These are phyloP conservation scores for Phenacoccus solenopsis DNA, from an alignment of 1,140 invertebrate species.

Conservation along the genomic window DNA sequence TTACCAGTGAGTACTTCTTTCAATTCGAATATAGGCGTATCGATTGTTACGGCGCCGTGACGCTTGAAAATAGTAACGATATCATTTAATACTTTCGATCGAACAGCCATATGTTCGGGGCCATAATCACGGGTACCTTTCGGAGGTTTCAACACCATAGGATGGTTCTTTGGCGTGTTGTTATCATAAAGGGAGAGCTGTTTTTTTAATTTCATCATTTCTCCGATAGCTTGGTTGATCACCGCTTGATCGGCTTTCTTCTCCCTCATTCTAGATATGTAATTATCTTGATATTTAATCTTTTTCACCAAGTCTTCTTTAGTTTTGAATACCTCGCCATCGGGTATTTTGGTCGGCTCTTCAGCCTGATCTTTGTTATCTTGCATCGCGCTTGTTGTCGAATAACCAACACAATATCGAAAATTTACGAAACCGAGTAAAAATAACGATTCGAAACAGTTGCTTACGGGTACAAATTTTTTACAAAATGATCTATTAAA, in stretches of 20 bases:
- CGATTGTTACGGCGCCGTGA: slow-evolving; percentile 97
- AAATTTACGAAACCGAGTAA: too few relatives aligned
- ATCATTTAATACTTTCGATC: slow-evolving; percentile 77
- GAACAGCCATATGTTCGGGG: slow-evolving; percentile 85
- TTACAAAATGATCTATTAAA: neutral
- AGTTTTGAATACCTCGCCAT: neutral
- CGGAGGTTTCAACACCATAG: slow-evolving; percentile 68
- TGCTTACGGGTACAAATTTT: neutral
- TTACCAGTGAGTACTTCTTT: slow-evolving; percentile 98
- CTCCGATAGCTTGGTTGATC: neutral
- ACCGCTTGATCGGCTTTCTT: neutral
- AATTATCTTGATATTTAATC: neutral
- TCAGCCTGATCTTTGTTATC: too few relatives aligned
- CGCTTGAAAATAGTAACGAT: slow-evolving; percentile 85
- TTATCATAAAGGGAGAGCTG: neutral
- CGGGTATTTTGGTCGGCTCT: too few relatives aligned
- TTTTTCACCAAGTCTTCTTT: neutral
- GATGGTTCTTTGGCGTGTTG: neutral
- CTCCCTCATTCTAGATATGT: neutral
- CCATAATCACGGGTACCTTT: slow-evolving; percentile 95
- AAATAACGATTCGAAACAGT: too few relatives aligned
- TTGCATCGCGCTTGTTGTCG: too few relatives aligned
- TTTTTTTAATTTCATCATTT: neutral
- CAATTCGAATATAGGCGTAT: slow-evolving; percentile 97
- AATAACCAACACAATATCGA: too few relatives aligned